Conservation (phyloP, 2,888 invertebrate species). For the Dendrolimus pini region DNA sequence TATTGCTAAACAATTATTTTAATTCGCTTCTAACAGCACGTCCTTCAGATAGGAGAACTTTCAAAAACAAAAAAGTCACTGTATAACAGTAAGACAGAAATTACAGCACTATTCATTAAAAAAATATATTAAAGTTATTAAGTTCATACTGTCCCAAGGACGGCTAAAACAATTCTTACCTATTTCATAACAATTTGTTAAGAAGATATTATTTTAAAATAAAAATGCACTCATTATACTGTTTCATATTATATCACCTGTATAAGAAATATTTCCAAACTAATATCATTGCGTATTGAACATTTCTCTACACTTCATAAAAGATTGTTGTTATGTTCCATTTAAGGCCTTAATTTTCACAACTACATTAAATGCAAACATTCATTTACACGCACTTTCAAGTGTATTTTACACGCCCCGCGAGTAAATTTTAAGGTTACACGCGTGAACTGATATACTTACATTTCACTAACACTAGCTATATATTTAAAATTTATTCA, state of each 20-base stretch:
- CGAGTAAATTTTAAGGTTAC: too few relatives aligned
- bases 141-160: background rate
- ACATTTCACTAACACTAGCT: too few relatives aligned
- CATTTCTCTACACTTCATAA: too few relatives aligned
- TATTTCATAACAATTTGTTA: slow-evolving; percentile 29
- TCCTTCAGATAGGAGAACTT: background rate
- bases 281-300: too few relatives aligned
- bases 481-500: too few relatives aligned
- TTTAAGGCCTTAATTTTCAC: too few relatives aligned
- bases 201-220: slow-evolving; percentile 23
- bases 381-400: too few relatives aligned
- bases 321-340: too few relatives aligned
- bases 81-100: background rate
- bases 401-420: too few relatives aligned
- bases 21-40: background rate
- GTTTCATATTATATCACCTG: background rate
- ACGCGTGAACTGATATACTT: too few relatives aligned
- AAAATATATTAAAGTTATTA: background rate
- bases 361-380: too few relatives aligned
- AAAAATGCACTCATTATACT: background rate
- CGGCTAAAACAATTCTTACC: slow-evolving; percentile 1
- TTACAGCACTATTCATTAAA: background rate
- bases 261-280: too few relatives aligned
- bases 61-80: background rate
- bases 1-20: slow-evolving; percentile 1